Evolutionary conservation across 1,140 invertebrate genomes (phyloP).

Genomic region (Leptinotarsa defecta): DNA sequence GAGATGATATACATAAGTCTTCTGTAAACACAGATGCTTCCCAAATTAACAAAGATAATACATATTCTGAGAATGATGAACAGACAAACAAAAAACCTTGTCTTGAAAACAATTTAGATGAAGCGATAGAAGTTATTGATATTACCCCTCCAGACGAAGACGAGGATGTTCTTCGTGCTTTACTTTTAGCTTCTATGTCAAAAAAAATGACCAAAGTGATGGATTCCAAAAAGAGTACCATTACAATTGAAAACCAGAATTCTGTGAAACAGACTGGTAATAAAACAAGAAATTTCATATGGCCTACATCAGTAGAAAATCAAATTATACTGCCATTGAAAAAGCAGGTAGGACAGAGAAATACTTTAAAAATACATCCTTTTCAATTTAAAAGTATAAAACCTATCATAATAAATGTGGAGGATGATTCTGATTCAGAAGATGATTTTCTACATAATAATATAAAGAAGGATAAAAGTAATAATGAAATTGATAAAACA

Average conservation of each 20-base stretch:
- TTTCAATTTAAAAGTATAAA: slow-evolving; percentile 38
- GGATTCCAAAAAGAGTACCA: neutral
- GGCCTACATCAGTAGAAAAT: slow-evolving; percentile 17
- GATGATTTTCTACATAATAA: slow-evolving; percentile 30
- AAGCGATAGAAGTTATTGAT: slow-evolving; percentile 19
- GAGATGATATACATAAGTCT: neutral
- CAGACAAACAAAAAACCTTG: slow-evolving; percentile 13
- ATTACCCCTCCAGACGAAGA: slow-evolving; percentile 49
- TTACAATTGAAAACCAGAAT: neutral
- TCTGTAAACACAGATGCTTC: slow-evolving; percentile 14
- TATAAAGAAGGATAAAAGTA: slow-evolving; percentile 21
- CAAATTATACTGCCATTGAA: slow-evolving; percentile 20
- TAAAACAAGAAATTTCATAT: neutral
- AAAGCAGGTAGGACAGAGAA: slow-evolving; percentile 19
- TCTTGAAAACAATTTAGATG: slow-evolving; percentile 1
- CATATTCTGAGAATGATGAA: slow-evolving; percentile 31
- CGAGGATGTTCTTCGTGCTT: slow-evolving; percentile 53
- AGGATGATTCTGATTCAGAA: slow-evolving; percentile 50
- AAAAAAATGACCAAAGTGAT: slow-evolving; percentile 49
- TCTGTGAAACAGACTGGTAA: no score
- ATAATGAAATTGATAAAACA: slow-evolving; percentile 35
- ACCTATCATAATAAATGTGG: slow-evolving; percentile 52
- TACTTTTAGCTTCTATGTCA: slow-evolving; percentile 53
- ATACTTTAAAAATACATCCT: slow-evolving; percentile 17
- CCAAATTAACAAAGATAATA: slow-evolving; percentile 46